phyloP scores from a whole-genome alignment of 2,113 vertebrate genomes.

The Platysternon megacephalum region DNA sequence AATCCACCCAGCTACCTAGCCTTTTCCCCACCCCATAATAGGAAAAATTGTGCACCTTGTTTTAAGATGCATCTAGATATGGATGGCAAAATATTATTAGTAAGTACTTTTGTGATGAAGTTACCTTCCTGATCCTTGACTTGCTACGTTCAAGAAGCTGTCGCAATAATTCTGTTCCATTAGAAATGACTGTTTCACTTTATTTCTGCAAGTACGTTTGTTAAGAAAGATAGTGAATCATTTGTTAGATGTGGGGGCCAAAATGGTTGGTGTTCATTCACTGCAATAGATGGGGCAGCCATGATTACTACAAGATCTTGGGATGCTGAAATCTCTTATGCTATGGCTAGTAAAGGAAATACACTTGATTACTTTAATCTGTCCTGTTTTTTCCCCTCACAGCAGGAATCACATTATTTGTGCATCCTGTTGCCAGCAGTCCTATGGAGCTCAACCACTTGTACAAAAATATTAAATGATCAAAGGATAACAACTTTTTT shows the following conservation, averaged over 20 bases:
- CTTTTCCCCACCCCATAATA: background rate
- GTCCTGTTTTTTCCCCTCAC: background rate
- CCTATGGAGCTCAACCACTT: background rate
- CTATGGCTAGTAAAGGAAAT: background rate
- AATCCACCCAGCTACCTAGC: background rate
- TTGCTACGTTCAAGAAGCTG: background rate
- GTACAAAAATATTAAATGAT: background rate
- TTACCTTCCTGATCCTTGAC: background rate
- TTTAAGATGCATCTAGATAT: background rate
- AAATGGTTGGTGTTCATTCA: background rate
- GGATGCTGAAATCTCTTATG: fast-evolving
- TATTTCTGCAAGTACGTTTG: background rate
- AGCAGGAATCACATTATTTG: background rate
- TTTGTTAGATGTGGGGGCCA: background rate
- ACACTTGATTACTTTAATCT: fast-evolving
- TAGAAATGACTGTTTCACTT: background rate
- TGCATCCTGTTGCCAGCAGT: background rate
- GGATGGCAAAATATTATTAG: background rate
- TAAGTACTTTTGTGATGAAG: background rate
- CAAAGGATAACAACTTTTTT: background rate
- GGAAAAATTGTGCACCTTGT: background rate
- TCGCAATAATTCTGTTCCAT: background rate
- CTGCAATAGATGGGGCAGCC: background rate
- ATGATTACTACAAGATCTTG: background rate
- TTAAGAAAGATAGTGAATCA: background rate